Evolutionary conservation across 2,888 invertebrate species (phyloP), one percentile per base, ranked within the genome.

Genomic region (Heterodera filipjevi): DNA sequence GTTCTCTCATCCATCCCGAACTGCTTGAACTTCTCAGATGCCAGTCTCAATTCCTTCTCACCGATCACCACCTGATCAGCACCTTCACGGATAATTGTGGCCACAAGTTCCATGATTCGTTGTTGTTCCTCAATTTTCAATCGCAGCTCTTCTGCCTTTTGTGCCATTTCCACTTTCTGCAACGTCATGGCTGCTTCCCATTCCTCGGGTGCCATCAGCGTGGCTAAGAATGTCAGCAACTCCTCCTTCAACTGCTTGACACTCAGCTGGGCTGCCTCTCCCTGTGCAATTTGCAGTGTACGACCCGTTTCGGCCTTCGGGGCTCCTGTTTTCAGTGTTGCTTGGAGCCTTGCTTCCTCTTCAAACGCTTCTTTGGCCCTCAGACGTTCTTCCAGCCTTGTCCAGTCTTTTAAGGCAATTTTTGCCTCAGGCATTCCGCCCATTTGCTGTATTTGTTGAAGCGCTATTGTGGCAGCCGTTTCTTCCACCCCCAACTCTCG

Each of bases 341-440:
- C 70, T 70, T 39, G 53, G 35, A 64, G 44, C 77, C 66, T 66
- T 16, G 49, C 49, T 32, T 27, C 44, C 35, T 79, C 78, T 14
- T 72, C 79, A 27, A 49, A 35, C 22, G 71, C 71, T 35, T 71
- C 49, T 32, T 30, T 70, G 19, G 39, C 16, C 71, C 14, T 71
- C 71, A 35, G 71, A 32, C 71, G 71, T n/a, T 53, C 32, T 33
- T 27, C n/a, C 64, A 27, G 64, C n/a, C 8, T 27, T 64, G 22
- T 27, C 64, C 27, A 27, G 8, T 64, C 64, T 64, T 8, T 64
- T 19, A 39, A 12, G 12, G 39, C 39, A 39, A 39, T 12, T 39
- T 39, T 39, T 39, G 39, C 39, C 39, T 39, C 64, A 64, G n/a
- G 22, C 64, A 64, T 27, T 64, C 27, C 64, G 22, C 64, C 64